Conservation (phyloP, 2,113 vertebrate genomes). For the Megaceryle torquata region DNA sequence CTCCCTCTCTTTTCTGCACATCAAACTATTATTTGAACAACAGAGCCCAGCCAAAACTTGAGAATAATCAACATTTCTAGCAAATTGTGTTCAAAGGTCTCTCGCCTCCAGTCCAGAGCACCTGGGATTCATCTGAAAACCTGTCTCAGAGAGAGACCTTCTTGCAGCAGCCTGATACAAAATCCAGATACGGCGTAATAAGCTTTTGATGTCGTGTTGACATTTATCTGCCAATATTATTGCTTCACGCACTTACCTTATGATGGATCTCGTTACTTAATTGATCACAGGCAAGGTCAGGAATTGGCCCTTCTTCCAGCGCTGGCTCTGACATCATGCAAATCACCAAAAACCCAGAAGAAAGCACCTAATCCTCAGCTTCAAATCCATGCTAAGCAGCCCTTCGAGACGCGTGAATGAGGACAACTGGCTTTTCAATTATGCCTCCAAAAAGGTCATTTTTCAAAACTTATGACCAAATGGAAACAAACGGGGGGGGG, state of each 20-base stretch:
- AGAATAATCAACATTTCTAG: not conserved
- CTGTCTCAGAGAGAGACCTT: not conserved
- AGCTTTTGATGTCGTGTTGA: slow-evolving; percentile 49
- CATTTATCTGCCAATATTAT: slow-evolving; percentile 40
- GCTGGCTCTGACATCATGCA: slow-evolving; percentile 6
- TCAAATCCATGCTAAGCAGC: not conserved
- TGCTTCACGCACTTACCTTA: slow-evolving; percentile 19
- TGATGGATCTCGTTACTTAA: slow-evolving; percentile 32
- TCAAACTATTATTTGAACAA: not conserved
- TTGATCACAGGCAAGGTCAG: slow-evolving; percentile 1
- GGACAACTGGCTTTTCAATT: not conserved
- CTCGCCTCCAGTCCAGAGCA: not conserved
- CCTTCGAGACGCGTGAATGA: not conserved
- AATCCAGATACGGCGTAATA: not conserved
- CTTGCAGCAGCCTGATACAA: slow-evolving; percentile 10
- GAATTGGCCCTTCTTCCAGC: not conserved
- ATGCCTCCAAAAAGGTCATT: not conserved
- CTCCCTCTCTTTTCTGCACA: not conserved
- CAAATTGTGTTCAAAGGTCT: not conserved
- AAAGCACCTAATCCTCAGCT: not conserved
- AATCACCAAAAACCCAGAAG: not conserved
- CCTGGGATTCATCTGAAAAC: slow-evolving; percentile 7
- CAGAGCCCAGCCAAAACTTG: not conserved
- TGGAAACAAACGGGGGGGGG: not conserved
- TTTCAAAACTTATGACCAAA: not conserved